These are phyloP conservation scores for Aulostomus chinensis DNA, from an alignment of 2,797 vertebrate genomes.

Conservation along the genomic window DNA sequence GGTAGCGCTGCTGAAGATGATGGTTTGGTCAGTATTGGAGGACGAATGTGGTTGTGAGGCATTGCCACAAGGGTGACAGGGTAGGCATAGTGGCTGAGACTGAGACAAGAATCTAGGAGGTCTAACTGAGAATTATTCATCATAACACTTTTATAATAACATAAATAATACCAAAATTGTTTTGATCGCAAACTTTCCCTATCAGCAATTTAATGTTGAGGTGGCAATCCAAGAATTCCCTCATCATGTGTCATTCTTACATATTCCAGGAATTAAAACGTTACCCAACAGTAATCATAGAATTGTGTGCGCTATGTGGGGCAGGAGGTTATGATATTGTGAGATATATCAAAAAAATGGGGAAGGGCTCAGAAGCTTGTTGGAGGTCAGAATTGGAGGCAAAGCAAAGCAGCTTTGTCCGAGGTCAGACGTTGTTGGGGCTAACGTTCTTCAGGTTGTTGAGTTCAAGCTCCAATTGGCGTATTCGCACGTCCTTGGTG, in stretches of 20 bases:
- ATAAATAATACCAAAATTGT: no score
- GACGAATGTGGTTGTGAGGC: slow-evolving; percentile 9
- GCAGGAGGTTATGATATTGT: slow-evolving; percentile 36
- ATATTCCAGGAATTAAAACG: slow-evolving; percentile 38
- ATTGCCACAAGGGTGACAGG: no score
- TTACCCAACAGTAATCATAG: slow-evolving; percentile 35
- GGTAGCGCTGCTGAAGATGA: slow-evolving; percentile 1
- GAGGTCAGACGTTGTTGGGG: slow-evolving; percentile 90
- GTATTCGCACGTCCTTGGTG: slow-evolving; percentile 91
- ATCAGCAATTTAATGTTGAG: slow-evolving; percentile 23
- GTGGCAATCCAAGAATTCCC: slow-evolving; percentile 24
- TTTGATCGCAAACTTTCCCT: slow-evolving; percentile 1
- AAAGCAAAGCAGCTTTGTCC: slow-evolving; percentile 53
- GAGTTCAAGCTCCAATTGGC: slow-evolving; percentile 95
- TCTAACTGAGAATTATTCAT: no score
- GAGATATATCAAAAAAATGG: slow-evolving; percentile 43
- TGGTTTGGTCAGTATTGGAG: slow-evolving; percentile 17
- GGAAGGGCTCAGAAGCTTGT: slow-evolving; percentile 50
- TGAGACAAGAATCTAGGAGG: slow-evolving; percentile 18
- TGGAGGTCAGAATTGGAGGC: slow-evolving; percentile 55
- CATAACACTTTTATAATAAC: no score
- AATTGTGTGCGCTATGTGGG: slow-evolving; percentile 29
- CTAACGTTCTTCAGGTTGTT: slow-evolving; percentile 95
- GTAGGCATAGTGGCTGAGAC: not conserved
- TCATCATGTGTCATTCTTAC: slow-evolving; percentile 22